Evolutionary conservation across 2,113 vertebrate genomes (phyloP).

Genomic region (Silurus glanis): DNA sequence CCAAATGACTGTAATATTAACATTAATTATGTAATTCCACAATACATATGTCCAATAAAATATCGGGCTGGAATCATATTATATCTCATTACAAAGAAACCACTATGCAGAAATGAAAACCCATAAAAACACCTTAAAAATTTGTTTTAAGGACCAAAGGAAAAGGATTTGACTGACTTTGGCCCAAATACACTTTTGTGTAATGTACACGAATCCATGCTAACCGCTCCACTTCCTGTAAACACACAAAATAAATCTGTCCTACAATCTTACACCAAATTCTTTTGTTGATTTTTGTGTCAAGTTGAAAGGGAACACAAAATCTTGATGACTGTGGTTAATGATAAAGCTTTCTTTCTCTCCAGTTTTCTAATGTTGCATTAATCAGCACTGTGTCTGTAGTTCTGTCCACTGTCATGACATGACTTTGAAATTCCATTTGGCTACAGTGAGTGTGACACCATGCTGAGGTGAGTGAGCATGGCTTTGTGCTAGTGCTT

Average conservation of each 20-base stretch:
- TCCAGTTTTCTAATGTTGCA: background rate
- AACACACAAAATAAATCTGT: background rate
- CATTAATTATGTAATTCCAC: background rate
- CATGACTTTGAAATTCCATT: conserved; percentile 36
- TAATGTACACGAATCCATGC: background rate
- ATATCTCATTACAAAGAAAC: background rate
- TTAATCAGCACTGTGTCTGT: background rate
- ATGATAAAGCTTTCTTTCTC: background rate
- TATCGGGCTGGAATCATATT: background rate
- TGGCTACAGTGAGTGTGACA: conserved; percentile 17
- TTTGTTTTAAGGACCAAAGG: background rate
- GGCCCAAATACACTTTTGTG: background rate
- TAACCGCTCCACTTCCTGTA: background rate
- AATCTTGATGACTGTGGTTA: background rate
- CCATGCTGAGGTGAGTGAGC: conserved; percentile 27
- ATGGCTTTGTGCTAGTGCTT: conserved; percentile 16
- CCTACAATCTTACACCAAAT: no score
- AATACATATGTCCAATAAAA: background rate
- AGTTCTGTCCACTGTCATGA: conserved; percentile 10
- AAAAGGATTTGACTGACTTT: background rate
- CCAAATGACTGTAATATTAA: background rate
- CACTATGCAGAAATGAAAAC: background rate
- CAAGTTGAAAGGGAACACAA: background rate
- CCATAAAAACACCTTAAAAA: background rate
- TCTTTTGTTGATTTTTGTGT: background rate